Evolutionary conservation across 1,140 invertebrate genomes (phyloP), one percentile per base, ranked within the genome.

Genomic region (Mycetomoellerius zeteki): DNA sequence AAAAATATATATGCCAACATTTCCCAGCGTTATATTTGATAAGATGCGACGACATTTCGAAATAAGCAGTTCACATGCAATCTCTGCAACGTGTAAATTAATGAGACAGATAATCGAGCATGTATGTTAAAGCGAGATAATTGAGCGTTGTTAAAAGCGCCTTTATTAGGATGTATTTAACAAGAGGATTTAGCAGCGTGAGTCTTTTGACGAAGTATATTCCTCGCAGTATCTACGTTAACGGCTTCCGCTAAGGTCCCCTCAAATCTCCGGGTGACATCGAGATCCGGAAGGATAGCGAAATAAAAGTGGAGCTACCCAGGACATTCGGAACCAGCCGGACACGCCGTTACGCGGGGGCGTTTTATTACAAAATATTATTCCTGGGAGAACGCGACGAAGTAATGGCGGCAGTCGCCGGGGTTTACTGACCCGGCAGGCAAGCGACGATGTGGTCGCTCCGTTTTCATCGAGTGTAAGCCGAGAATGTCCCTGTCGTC

Each of bases 281-380:
- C 69, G 12, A 72, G 33, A 56, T 81, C 37, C 67, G 65, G 67
- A 60, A 82, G 78, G 16, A n/a, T 33, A 30, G 69, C 60, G 69
- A 80, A 67, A 81, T 86, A 81, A 89, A 89, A 89, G 72, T 54
- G 50, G 12, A 30, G 1, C 73, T 2, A 54, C 47, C 43, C 19
- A 43, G 14, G 10, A 78, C 43, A 50, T 0, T 14, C 76, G 6
- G 24, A 84, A 77, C 50, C 50, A 80, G 54, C 33, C 82, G 87
- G 75, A 89, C 88, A 76, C 62, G 27, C 67, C 60, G 81, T 86
- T 81, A 80, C 75, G 33, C 64, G 21, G 3, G 37, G 10, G 52
- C 69, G 75, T 86, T 85, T 86, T 89, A 89, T 64, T 73, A 86
- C 75, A 65, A 89, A 86, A 89, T 86, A 89, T 89, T 78, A 86